Evolutionary conservation across 2,113 vertebrate species (phyloP).

Genomic region (Protobothrops flavoviridis): DNA sequence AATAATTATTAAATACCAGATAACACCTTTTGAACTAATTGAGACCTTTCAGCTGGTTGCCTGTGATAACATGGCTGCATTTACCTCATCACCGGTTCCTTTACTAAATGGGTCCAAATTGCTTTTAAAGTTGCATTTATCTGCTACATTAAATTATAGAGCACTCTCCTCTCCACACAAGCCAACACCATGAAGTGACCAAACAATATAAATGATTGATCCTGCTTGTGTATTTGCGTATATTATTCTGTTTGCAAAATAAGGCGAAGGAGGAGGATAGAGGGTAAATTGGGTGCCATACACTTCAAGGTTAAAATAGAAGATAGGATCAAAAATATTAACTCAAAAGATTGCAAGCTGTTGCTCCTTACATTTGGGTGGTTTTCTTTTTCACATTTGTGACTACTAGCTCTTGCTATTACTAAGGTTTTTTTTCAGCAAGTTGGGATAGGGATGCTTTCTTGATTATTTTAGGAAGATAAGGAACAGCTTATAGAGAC

Average conservation of each 20-base stretch:
- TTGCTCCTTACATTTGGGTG: not conserved
- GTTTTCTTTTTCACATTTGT: not conserved
- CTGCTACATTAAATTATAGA: slow-evolving; percentile 8
- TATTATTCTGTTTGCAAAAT: not conserved
- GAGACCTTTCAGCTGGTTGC: slow-evolving; percentile 73
- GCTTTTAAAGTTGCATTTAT: slow-evolving; percentile 49
- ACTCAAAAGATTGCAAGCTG: not conserved
- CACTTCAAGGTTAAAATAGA: not conserved
- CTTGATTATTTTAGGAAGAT: not conserved
- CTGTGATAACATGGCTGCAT: slow-evolving; percentile 57
- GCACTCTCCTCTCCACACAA: not conserved
- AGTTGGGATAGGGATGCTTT: not conserved
- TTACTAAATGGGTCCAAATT: slow-evolving; percentile 62
- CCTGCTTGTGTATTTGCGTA: slow-evolving; percentile 4
- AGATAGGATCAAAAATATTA: not conserved
- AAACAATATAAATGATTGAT: slow-evolving; percentile 17
- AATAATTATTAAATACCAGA: slow-evolving; percentile 85
- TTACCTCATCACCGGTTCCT: slow-evolving; percentile 65
- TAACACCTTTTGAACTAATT: slow-evolving; percentile 80
- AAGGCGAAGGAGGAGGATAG: not conserved
- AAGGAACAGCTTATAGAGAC: not conserved
- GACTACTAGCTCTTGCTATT: not conserved
- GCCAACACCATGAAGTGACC: slow-evolving; percentile 26
- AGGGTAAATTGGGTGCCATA: not conserved
- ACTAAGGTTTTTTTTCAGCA: not conserved